Percentiles rank a stretch among this genome's conserved stretches.
phyloP scores from a whole-genome alignment of 2,888 invertebrate species.

The Imbricaverruca yamaguchii region DNA sequence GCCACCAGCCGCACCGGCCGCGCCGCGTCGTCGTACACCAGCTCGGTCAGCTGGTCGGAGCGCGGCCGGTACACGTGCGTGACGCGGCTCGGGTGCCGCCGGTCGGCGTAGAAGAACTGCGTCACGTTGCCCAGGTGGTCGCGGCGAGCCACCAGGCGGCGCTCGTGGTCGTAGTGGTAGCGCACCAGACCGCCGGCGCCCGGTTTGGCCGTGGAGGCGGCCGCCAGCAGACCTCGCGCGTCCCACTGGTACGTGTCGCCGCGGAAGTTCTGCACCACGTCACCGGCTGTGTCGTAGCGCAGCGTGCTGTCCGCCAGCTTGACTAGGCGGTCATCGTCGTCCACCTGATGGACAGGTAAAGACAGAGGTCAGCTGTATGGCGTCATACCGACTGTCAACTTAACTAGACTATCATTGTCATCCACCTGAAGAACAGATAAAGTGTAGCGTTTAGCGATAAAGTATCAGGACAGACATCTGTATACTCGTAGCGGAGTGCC shows the following conservation, averaged over 20 bases:
- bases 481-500: constrained; percentile 84
- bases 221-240: constrained; percentile 74
- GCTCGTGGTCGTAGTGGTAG: constrained; percentile 85
- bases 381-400: constrained; percentile 85
- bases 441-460: no score
- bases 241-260: constrained; percentile 92
- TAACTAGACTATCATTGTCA: constrained; percentile 80
- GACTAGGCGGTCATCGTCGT: constrained; percentile 80
- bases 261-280: constrained; percentile 82
- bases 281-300: constrained; percentile 79
- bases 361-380: constrained; percentile 67
- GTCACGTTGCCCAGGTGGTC: constrained; percentile 90
- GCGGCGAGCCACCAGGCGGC: constrained; percentile 78
- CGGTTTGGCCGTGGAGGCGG: constrained; percentile 58
- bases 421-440: constrained; percentile 64
- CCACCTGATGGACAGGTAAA: constrained; percentile 55
- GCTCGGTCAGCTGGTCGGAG: constrained; percentile 81
- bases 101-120: constrained; percentile 92
- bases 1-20: constrained; percentile 47
- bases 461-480: constrained; percentile 55
- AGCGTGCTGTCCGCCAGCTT: constrained; percentile 88
- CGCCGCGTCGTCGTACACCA: constrained; percentile 85
- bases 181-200: constrained; percentile 66
- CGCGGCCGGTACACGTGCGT: constrained; percentile 86
- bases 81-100: constrained; percentile 63